phyloP scores from a whole-genome alignment of 1,140 invertebrate genomes.

The Drosophila jambulina region DNA sequence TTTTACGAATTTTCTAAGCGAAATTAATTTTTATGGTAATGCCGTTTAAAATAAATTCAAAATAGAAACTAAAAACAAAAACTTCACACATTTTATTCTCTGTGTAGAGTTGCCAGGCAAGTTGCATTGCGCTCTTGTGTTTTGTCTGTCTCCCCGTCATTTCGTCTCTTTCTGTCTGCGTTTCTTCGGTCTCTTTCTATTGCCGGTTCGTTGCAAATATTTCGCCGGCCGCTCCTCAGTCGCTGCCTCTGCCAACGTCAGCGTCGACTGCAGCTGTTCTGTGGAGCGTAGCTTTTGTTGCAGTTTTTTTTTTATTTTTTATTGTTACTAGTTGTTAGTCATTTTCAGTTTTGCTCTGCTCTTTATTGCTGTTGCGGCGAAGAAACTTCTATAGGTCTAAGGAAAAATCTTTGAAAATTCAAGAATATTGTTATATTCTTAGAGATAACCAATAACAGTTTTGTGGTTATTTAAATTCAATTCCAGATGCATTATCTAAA shows the following conservation, averaged over 20 bases:
- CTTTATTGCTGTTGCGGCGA: conserved; percentile 34
- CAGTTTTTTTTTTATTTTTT: conserved; percentile 19
- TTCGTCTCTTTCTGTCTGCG: conserved; percentile 31
- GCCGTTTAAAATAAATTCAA: neutral
- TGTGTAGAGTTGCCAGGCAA: conserved; percentile 32
- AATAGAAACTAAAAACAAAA: neutral
- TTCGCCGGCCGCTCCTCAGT: conserved; percentile 47
- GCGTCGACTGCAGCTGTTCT: conserved; percentile 44
- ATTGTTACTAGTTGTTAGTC: conserved; percentile 49
- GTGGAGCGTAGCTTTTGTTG: conserved; percentile 53
- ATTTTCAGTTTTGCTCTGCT: conserved; percentile 45
- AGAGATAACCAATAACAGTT: neutral
- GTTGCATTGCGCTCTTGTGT: conserved; percentile 37
- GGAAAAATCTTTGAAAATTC: neutral
- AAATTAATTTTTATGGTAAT: no score
- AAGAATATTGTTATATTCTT: conserved; percentile 3
- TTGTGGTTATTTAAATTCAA: conserved; percentile 25
- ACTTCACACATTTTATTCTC: neutral
- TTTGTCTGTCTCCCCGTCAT: conserved; percentile 16
- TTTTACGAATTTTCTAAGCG: no score
- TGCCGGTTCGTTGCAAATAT: conserved; percentile 58
- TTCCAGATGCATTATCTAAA: neutral
- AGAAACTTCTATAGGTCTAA: conserved; percentile 11
- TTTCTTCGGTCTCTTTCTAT: conserved; percentile 42
- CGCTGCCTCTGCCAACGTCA: conserved; percentile 17